phyloP scores from a whole-genome alignment of 2,797 vertebrate genomes.

The Melanotaenia boesemani region DNA sequence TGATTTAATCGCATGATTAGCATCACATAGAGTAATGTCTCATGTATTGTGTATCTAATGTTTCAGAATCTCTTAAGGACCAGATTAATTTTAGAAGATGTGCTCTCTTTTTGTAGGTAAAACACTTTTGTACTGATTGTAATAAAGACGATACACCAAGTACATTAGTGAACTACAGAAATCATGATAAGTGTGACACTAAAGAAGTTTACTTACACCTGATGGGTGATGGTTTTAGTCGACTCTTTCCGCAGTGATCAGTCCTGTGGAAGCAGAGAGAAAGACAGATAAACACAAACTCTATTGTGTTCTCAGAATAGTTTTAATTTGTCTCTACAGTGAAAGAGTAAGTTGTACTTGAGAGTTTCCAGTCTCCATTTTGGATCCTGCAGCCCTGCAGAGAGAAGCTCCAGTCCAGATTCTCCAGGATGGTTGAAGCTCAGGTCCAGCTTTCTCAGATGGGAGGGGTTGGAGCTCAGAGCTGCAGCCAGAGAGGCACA shows the following conservation, averaged over 20 bases:
- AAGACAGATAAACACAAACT: not conserved
- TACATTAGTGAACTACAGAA: too few species aligned
- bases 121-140: too few species aligned
- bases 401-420: not conserved
- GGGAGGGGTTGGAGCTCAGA: not conserved
- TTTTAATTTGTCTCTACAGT: not conserved
- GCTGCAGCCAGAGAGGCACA: not conserved
- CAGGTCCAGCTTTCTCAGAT: constrained; percentile 45
- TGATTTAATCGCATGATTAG: too few species aligned
- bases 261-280: constrained; percentile 7
- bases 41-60: too few species aligned
- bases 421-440: constrained; percentile 45
- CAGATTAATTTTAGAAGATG: too few species aligned
- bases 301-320: too few species aligned
- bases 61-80: too few species aligned
- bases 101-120: too few species aligned
- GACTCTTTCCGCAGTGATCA: constrained; percentile 32
- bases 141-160: too few species aligned
- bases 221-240: constrained; percentile 28
- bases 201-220: constrained; percentile 35
- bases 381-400: not conserved
- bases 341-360: not conserved
- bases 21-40: too few species aligned
- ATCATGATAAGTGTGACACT: too few species aligned
- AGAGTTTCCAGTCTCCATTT: constrained; percentile 5